A percentile compares a stretch with the other conserved stretches of the same genome.
phyloP scores from a whole-genome alignment of 2,888 invertebrate species.

The Poecilus cupreus region DNA sequence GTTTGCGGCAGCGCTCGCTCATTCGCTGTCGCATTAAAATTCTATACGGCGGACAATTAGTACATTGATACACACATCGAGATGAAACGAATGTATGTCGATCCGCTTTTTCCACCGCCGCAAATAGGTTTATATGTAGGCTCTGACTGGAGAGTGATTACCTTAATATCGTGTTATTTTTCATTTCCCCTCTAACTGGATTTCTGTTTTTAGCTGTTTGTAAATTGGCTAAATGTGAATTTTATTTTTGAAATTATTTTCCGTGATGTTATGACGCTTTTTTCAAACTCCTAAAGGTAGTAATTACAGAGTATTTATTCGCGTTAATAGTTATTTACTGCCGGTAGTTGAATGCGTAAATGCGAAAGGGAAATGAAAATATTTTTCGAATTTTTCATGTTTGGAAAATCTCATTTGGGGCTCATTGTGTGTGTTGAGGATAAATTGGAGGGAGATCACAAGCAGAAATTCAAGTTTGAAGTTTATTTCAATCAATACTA shows the following conservation, averaged over 20 bases:
- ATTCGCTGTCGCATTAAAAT: constrained; percentile 43
- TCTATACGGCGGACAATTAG: constrained; percentile 36
- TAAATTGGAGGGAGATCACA: constrained; percentile 2
- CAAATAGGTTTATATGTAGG: constrained; percentile 11
- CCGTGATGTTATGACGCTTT: no score
- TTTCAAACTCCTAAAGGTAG: no score
- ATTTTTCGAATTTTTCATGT: neutral
- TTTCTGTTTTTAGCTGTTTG: constrained; percentile 9
- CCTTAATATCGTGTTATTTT: constrained; percentile 15
- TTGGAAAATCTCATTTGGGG: neutral
- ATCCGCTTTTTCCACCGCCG: constrained; percentile 2
- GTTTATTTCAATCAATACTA: constrained; percentile 11
- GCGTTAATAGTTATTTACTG: no score
- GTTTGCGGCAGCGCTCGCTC: constrained; percentile 35
- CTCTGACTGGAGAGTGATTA: constrained; percentile 16
- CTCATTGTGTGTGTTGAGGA: neutral
- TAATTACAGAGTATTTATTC: no score
- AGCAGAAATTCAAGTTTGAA: constrained; percentile 1
- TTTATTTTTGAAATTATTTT: neutral
- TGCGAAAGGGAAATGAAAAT: neutral
- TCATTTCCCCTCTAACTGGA: neutral
- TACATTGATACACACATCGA: constrained; percentile 9
- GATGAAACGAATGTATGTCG: constrained; percentile 38
- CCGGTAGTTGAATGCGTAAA: neutral
- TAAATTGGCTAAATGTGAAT: neutral